Percentiles rank a stretch among this genome's conserved stretches.
phyloP scores from a whole-genome alignment of 64 coral and sea anemone species.

The Pocillopora damicornis region DNA sequence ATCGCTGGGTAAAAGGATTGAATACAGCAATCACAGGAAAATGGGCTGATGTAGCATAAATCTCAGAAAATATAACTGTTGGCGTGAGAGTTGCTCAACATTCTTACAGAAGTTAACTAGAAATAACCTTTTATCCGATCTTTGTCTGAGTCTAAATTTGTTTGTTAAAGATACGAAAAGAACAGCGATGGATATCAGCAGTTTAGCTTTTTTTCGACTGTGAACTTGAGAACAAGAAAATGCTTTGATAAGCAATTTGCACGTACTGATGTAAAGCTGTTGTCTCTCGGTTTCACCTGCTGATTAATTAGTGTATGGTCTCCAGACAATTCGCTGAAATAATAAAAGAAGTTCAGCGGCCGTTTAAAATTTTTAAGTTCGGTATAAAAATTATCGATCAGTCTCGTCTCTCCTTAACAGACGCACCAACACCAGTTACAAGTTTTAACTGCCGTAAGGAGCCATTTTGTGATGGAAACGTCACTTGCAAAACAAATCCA shows the following conservation, averaged over 20 bases:
- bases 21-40: no score
- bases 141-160: background rate
- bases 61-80: no score
- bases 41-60: no score
- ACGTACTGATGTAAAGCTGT: background rate
- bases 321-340: background rate
- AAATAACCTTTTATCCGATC: no score
- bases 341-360: background rate
- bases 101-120: no score
- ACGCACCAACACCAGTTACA: no score
- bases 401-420: no score
- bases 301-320: background rate
- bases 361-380: no score
- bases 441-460: background rate
- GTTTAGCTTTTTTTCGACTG: background rate
- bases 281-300: background rate
- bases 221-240: background rate
- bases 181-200: background rate
- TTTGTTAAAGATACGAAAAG: background rate
- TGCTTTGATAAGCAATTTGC: background rate
- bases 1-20: no score
- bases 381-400: no score
- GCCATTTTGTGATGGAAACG: slow-evolving; percentile 1
- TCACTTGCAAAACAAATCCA: background rate
- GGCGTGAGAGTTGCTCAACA: no score